phyloP scores from a whole-genome alignment of 2,797 vertebrate species.

The Bovichtus diacanthus region DNA sequence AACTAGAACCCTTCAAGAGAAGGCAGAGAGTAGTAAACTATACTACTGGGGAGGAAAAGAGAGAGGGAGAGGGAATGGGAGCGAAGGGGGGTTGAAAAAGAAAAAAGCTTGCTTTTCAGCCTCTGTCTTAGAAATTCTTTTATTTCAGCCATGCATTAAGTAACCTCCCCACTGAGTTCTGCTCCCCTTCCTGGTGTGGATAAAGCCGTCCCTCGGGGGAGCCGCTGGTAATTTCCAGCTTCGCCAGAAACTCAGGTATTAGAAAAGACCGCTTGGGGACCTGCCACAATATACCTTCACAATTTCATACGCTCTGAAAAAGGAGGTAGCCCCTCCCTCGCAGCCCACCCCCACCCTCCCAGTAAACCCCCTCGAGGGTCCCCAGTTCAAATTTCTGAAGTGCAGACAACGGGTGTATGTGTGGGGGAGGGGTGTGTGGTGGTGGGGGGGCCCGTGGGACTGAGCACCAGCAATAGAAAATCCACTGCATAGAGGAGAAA shows the following conservation, averaged over 20 bases:
- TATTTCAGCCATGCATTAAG: conserved; percentile 99
- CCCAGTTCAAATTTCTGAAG: conserved; percentile 99
- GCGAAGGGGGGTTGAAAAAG: conserved; percentile 33
- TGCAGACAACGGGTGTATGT: conserved; percentile 96
- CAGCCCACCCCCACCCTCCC: conserved; percentile 74
- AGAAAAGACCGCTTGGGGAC: conserved; percentile 99
- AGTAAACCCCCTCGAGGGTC: conserved; percentile 96
- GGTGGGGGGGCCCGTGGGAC: conserved; percentile 84
- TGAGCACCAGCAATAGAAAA: conserved; percentile 98
- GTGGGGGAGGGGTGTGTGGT: conserved; percentile 87
- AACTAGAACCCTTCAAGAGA: conserved; percentile 92
- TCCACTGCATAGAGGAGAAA: conserved; percentile 94
- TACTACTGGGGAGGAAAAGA: conserved; percentile 91
- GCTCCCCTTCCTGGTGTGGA: conserved; percentile 99
- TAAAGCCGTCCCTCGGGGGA: conserved; percentile 96
- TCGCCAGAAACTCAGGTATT: conserved; percentile 99
- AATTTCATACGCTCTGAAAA: conserved; percentile 96
- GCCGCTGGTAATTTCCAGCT: conserved; percentile 98
- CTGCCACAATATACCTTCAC: conserved; percentile 99
- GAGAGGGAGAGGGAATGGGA: conserved; percentile 64
- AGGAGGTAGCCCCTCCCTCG: conserved; percentile 80
- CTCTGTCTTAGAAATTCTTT: conserved; percentile 98
- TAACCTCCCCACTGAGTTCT: conserved; percentile 98
- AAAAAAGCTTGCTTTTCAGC: conserved; percentile 90
- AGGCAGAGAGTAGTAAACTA: conserved; percentile 90